Percentiles rank a stretch among this genome's conserved stretches.
Evolutionary conservation across 1,140 invertebrate species (phyloP).

Genomic region (Glossosoma conforme): DNA sequence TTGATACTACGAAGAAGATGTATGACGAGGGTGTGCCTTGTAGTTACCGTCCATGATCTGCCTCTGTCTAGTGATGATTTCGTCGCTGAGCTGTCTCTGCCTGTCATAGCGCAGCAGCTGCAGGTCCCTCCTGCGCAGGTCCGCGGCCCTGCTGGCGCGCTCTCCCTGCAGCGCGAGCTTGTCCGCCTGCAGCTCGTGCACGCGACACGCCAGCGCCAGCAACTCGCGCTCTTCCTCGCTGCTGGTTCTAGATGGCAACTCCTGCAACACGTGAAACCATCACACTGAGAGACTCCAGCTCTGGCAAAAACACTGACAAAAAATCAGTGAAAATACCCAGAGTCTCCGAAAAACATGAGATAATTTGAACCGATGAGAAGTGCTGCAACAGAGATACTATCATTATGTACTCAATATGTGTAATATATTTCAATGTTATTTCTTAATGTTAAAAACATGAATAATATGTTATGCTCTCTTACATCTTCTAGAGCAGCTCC

Average conservation of each 20-base stretch:
- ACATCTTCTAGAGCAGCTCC: constrained; percentile 79
- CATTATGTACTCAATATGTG: too few species aligned
- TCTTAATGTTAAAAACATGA: constrained; percentile 6
- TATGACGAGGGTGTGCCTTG: too few species aligned
- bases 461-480: constrained; percentile 30
- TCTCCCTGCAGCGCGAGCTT: constrained; percentile 87
- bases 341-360: too few species aligned
- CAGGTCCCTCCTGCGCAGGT: constrained; percentile 76
- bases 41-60: constrained; percentile 75
- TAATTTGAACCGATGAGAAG: too few species aligned
- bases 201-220: constrained; percentile 73
- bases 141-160: constrained; percentile 75
- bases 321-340: too few species aligned
- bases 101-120: constrained; percentile 78
- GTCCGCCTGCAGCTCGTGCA: constrained; percentile 88
- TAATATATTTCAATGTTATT: neutral
- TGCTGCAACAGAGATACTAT: too few species aligned
- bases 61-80: constrained; percentile 84
- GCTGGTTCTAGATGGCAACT: constrained; percentile 74
- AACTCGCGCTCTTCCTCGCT: constrained; percentile 85
- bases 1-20: too few species aligned
- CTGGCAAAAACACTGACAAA: too few species aligned
- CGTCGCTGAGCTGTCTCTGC: constrained; percentile 80
- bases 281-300: too few species aligned
- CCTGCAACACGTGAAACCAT: constrained; percentile 54